Evolutionary conservation across 2,888 invertebrate species (phyloP).

Genomic region (Mayetiola destructor): DNA sequence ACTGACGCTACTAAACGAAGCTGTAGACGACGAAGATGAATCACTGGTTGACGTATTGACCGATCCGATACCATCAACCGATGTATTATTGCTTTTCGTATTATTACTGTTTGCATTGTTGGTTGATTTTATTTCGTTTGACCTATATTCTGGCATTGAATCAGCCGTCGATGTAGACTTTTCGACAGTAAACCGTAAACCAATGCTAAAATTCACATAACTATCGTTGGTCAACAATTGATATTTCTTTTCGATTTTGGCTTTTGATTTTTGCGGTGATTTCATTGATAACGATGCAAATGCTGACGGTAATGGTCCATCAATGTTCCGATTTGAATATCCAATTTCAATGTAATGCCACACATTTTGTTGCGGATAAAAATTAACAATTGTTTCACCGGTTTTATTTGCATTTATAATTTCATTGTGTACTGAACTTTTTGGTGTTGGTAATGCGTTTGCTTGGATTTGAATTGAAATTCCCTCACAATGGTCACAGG

Average conservation of each 20-base stretch:
- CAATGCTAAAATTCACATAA: constrained; percentile 11
- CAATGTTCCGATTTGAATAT: constrained; percentile 14
- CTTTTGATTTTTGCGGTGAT: constrained; percentile 4
- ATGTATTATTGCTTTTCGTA: neutral
- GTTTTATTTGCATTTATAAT: constrained; percentile 37
- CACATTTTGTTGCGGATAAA: constrained; percentile 41
- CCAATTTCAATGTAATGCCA: constrained; percentile 44
- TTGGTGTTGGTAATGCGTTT: constrained; percentile 39
- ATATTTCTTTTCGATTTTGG: neutral
- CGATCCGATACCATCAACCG: neutral
- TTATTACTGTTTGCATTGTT: constrained; percentile 2
- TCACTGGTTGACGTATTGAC: constrained; percentile 1
- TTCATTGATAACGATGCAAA: neutral
- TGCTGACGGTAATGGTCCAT: neutral
- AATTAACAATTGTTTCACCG: constrained; percentile 35
- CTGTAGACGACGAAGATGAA: neutral
- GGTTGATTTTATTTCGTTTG: constrained; percentile 3
- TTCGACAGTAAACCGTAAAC: neutral
- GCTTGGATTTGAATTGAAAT: constrained; percentile 38
- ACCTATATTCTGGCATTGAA: neutral
- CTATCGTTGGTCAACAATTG: neutral
- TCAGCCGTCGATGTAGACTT: neutral
- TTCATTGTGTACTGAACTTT: constrained; percentile 37
- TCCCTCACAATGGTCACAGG: constrained; percentile 36
- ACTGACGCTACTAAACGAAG: neutral